Evolutionary conservation across 2,888 invertebrate genomes (phyloP).

Genomic region (Torymus auratus): DNA sequence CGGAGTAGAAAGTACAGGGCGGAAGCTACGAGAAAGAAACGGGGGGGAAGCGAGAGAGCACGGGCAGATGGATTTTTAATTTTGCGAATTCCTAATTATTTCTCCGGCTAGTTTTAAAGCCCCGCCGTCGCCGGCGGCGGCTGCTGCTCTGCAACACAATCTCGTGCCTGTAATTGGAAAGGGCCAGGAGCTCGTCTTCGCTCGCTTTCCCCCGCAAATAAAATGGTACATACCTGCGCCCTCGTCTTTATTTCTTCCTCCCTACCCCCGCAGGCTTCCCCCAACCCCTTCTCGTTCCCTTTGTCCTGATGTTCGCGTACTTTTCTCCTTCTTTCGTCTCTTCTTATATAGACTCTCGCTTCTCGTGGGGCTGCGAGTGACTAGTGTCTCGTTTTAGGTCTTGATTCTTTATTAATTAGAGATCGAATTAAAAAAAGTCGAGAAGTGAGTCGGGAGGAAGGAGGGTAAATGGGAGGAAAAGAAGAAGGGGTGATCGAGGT

Average conservation of each 20-base stretch:
- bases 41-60: constrained; percentile 5
- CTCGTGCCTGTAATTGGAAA: constrained; percentile 67
- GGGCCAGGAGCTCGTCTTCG: constrained; percentile 59
- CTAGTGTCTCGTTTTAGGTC: constrained; percentile 26
- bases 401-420: constrained; percentile 55
- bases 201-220: constrained; percentile 46
- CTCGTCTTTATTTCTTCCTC: constrained; percentile 39
- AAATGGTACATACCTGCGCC: constrained; percentile 55
- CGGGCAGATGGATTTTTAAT: constrained; percentile 67
- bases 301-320: not conserved
- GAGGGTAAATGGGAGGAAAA: not conserved
- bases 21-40: not conserved
- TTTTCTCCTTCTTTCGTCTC: constrained; percentile 11
- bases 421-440: constrained; percentile 43
- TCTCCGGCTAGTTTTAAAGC: constrained; percentile 65
- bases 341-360: constrained; percentile 6
- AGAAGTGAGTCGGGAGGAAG: not conserved
- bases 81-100: constrained; percentile 69
- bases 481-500: not conserved
- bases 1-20: no score
- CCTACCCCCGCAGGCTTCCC: constrained; percentile 23
- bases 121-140: constrained; percentile 34
- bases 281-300: not conserved
- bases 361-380: constrained; percentile 26
- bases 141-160: constrained; percentile 63